Conservation (phyloP, 2,113 vertebrate genomes). For the Semnopithecus entellus region DNA sequence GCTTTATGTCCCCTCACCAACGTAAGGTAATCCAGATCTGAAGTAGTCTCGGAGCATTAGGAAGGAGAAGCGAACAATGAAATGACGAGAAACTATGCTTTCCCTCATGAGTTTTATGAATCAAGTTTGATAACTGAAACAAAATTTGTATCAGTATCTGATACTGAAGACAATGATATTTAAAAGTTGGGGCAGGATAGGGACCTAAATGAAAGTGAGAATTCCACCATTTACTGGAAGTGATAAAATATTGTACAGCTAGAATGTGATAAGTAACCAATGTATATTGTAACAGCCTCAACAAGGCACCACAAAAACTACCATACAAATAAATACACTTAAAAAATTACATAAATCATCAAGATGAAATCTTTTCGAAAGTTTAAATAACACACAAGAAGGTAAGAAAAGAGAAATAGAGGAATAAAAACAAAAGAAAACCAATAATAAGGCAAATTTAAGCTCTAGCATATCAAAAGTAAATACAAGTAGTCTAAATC, state of each 20-base stretch:
- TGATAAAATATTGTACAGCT: background rate
- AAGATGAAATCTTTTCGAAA: background rate
- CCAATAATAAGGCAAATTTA: background rate
- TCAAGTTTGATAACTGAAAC: background rate
- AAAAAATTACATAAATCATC: background rate
- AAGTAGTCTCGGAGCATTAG: background rate
- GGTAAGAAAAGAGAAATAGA: background rate
- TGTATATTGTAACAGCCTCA: background rate
- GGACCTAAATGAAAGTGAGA: background rate
- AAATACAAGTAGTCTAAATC: background rate
- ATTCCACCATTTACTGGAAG: background rate
- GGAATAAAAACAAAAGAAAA: background rate
- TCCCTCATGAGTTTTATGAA: background rate
- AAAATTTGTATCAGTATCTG: background rate
- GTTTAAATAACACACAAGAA: background rate
- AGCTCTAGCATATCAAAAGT: background rate
- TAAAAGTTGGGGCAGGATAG: background rate
- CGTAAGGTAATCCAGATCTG: background rate
- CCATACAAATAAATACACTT: background rate
- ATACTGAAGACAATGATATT: background rate
- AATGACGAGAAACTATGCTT: background rate
- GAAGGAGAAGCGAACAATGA: background rate
- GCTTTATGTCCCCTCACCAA: background rate
- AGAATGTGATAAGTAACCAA: background rate
- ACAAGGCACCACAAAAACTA: background rate